phyloP scores from a whole-genome alignment of 2,888 invertebrate species.

The Ptilodon capucinus region DNA sequence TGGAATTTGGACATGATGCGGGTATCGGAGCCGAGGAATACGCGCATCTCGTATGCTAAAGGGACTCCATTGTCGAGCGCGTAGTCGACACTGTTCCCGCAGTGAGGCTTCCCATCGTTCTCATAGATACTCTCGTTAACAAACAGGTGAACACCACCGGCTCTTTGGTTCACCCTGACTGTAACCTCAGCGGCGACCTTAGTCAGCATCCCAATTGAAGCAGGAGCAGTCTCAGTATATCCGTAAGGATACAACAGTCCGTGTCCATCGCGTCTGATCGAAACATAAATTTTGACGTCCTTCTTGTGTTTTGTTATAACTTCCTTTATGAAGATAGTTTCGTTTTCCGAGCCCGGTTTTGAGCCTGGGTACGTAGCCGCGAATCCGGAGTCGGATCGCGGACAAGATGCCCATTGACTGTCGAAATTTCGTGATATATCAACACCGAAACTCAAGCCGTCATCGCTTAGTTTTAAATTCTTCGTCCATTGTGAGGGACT shows the following conservation, averaged over 20 bases:
- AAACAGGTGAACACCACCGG: constrained; percentile 53
- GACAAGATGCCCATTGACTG: constrained; percentile 52
- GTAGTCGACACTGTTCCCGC: constrained; percentile 71
- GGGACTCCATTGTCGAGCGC: constrained; percentile 47
- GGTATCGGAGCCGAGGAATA: constrained; percentile 56
- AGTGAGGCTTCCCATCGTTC: constrained; percentile 49
- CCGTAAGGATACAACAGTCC: constrained; percentile 86
- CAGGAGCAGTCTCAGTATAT: constrained; percentile 46
- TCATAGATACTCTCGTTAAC: constrained; percentile 53
- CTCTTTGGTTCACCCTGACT: constrained; percentile 57
- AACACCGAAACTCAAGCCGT: constrained; percentile 50
- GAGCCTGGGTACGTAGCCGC: constrained; percentile 80
- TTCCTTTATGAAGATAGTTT: constrained; percentile 82
- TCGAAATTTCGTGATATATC: constrained; percentile 70
- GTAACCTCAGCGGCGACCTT: constrained; percentile 51
- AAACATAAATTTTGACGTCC: constrained; percentile 84
- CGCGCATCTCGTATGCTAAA: constrained; percentile 63
- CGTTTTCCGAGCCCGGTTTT: constrained; percentile 84
- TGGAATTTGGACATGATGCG: constrained; percentile 59
- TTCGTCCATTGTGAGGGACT: constrained; percentile 56
- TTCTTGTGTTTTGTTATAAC: constrained; percentile 74
- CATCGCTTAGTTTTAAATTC: constrained; percentile 44
- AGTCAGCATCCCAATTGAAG: constrained; percentile 19
- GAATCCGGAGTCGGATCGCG: constrained; percentile 36
- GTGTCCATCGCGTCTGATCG: constrained; percentile 88